Base-by-base conservation (phyloP, 1,140 invertebrate species). In the Venustaconcha ellipsiformis region DNA sequence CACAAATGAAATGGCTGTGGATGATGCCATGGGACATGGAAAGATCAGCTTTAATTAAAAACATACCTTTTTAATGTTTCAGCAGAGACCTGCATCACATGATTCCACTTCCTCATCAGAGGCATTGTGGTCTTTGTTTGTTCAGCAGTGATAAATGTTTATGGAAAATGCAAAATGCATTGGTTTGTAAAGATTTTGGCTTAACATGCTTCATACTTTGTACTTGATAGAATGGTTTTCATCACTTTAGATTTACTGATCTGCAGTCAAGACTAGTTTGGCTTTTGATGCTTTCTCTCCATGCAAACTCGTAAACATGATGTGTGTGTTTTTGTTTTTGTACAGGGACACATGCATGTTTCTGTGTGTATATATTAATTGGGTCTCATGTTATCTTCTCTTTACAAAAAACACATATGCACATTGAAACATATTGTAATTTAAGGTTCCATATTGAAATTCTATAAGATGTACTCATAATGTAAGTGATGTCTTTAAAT, bases 121-220 rank as follows among this genome's bases (percentile, higher is more conserved):
- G 17, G 48, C 18, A 58, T 67, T 76, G 30, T 75, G 72, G n/a
- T 67, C 71, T 64, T 80, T 75, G 58, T 57, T 70, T 60, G 8
- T 23, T 58, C 58, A 78, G 56, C 37, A 81, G 67, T n/a, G 76
- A 63, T 65, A 80, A 78, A 37, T 79, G 78, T 65, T 82, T 82
- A 78, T 80, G 79, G 20, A 77, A 58, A 68, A 67, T 14, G 59
- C 2, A 57, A 68, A 20, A 74, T 48, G 56, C 14, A 64, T 55
- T 14, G 30, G 18, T n/a, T 12, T 6, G 14, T 12, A 59, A 59
- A 37, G 8, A 2, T 59, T n/a, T 60, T 6, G 20, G 8, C 56
- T 14, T n/a, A 58, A 5, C 59, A 17, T 56, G 18, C 8, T 57
- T 37, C 14, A 37, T 17, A 17, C 13, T 60, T n/a, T 60, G 17